Percentiles rank a stretch among this genome's conserved stretches.
phyloP scores from a whole-genome alignment of 1,140 invertebrate genomes.

The Maconellicoccus hirsutus region DNA sequence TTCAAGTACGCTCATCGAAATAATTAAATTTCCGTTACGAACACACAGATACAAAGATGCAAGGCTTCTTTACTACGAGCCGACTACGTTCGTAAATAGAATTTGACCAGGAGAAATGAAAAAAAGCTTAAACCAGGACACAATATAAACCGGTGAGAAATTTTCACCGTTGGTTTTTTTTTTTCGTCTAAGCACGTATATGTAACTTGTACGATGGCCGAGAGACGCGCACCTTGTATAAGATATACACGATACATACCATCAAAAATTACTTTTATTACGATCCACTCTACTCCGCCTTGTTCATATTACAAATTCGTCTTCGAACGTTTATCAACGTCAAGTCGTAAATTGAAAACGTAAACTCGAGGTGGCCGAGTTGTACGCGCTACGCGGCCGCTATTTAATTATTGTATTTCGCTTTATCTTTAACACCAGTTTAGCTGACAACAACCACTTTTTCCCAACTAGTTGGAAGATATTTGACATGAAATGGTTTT shows the following conservation, averaged over 20 bases:
- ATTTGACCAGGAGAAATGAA: too few relatives aligned
- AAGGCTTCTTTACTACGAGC: too few relatives aligned
- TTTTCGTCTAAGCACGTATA: too few relatives aligned
- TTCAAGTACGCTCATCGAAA: too few relatives aligned
- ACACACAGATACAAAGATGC: too few relatives aligned
- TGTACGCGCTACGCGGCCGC: background rate
- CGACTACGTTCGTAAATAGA: too few relatives aligned
- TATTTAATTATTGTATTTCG: constrained; percentile 20
- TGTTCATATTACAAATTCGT: constrained; percentile 17
- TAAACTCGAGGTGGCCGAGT: constrained; percentile 1
- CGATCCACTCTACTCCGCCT: constrained; percentile 16
- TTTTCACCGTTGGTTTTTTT: too few relatives aligned
- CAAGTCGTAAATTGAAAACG: constrained; percentile 17
- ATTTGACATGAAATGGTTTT: constrained; percentile 13
- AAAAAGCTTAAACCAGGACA: too few relatives aligned
- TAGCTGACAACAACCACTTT: constrained; percentile 18
- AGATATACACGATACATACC: background rate
- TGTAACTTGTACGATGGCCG: too few relatives aligned
- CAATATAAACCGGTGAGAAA: too few relatives aligned
- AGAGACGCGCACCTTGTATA: constrained; percentile 1
- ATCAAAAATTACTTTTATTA: constrained; percentile 18
- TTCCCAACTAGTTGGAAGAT: background rate
- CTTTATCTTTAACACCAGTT: constrained; percentile 18
- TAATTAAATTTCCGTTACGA: too few relatives aligned
- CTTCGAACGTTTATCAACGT: constrained; percentile 21